Evolutionary conservation across 1,140 invertebrate genomes (phyloP).

Genomic region (Solenopsis invicta): DNA sequence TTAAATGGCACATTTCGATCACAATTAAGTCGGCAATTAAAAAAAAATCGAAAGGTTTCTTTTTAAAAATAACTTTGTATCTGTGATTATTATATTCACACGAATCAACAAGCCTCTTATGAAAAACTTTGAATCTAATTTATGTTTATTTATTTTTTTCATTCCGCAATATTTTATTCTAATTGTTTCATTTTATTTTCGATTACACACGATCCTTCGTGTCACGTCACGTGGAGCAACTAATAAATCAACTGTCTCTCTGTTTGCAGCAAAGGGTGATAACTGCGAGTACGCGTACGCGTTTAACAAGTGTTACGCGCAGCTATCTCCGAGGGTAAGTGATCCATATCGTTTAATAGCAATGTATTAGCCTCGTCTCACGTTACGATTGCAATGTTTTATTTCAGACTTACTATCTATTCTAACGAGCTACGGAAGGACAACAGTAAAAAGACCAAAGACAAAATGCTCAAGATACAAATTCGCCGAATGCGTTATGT

Average conservation of each 20-base stretch:
- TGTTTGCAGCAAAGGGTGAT: slow-evolving; percentile 77
- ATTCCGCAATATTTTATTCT: not conserved
- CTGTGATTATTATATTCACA: not conserved
- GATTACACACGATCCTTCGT: slow-evolving; percentile 62
- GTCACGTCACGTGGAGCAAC: not conserved
- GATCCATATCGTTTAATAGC: not conserved
- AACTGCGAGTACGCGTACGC: slow-evolving; percentile 81
- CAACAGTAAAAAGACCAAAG: slow-evolving; percentile 36
- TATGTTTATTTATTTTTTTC: not conserved
- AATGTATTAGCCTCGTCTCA: not conserved
- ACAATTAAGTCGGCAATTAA: not conserved
- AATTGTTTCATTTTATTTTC: slow-evolving; percentile 33
- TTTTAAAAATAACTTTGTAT: not conserved
- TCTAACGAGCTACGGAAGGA: slow-evolving; percentile 51
- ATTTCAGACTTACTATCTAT: slow-evolving; percentile 75
- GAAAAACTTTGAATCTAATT: not conserved
- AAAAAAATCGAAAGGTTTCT: not conserved
- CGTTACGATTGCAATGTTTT: not conserved
- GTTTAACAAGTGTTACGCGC: slow-evolving; percentile 82
- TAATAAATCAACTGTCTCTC: not conserved
- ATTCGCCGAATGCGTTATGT: slow-evolving; percentile 35
- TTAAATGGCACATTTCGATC: not conserved
- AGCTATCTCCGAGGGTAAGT: slow-evolving; percentile 80
- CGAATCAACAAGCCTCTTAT: not conserved
- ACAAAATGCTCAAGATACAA: slow-evolving; percentile 51